These are phyloP conservation scores for Bos javanicus DNA, from an alignment of 2,113 vertebrate species.

Conservation along the genomic window DNA sequence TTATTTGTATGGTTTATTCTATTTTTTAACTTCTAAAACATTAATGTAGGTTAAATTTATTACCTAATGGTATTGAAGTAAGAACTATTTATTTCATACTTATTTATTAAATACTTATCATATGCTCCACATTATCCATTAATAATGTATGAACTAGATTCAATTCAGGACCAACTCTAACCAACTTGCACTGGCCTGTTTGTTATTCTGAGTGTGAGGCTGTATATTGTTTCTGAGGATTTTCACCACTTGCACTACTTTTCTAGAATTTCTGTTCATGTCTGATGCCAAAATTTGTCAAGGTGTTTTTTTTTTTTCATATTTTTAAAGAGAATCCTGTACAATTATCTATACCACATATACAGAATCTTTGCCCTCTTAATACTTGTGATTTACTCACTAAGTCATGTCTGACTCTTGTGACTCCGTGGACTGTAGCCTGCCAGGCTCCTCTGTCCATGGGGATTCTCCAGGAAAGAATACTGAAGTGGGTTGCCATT, in stretches of 20 bases:
- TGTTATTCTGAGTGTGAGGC: not conserved
- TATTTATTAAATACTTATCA: slow-evolving; percentile 17
- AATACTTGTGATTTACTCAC: not conserved
- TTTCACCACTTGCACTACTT: not conserved
- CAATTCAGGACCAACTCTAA: not conserved
- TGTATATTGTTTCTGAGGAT: not conserved
- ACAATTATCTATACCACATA: not conserved
- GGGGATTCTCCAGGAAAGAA: not conserved
- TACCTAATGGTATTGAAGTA: not conserved
- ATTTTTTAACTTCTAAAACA: not conserved
- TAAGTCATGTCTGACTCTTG: not conserved
- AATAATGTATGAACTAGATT: not conserved
- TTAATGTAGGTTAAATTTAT: not conserved
- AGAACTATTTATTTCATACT: slow-evolving; percentile 8
- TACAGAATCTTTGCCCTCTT: not conserved
- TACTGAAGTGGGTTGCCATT: not conserved
- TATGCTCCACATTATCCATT: not conserved
- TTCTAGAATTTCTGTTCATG: not conserved
- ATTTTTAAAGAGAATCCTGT: not conserved
- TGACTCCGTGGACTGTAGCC: not conserved
- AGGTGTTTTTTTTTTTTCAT: not conserved
- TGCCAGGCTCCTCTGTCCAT: not conserved
- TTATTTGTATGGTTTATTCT: not conserved
- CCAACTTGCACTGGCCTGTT: not conserved
- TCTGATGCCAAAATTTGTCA: not conserved